Conservation (phyloP, 92 coral and sea anemone species). For the Parazoanthus darwini region DNA sequence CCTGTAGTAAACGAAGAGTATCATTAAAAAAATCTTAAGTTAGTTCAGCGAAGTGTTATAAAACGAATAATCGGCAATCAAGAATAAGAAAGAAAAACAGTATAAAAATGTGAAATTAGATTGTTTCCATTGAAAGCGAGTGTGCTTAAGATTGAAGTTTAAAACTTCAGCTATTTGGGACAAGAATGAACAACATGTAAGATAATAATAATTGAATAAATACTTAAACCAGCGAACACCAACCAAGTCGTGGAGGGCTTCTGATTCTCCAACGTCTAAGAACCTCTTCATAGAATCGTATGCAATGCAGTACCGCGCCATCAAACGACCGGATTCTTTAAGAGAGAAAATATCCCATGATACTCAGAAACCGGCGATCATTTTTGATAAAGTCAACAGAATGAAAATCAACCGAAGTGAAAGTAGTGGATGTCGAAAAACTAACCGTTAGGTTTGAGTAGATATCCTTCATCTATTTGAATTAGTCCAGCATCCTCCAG, state of each 20-base stretch:
- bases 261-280: constrained; percentile 71
- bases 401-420: neutral
- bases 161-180: no score
- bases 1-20: constrained; percentile 39
- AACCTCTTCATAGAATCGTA: constrained; percentile 92
- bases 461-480: constrained; percentile 95
- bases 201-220: neutral
- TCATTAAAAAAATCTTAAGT: neutral
- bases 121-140: no score
- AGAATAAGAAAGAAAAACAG: no score
- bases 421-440: neutral
- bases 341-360: neutral
- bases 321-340: constrained; percentile 86
- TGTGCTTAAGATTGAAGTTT: no score
- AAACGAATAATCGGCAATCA: no score
- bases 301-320: constrained; percentile 98
- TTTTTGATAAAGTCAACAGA: no score
- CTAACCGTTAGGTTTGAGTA: constrained; percentile 88
- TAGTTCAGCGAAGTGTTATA: neutral
- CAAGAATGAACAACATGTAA: neutral
- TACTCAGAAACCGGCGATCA: neutral
- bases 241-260: constrained; percentile 85
- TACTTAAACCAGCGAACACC: neutral
- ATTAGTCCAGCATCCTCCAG: constrained; percentile 78
- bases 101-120: no score